These are phyloP conservation scores for Enoplolaimus lenunculus DNA, from an alignment of 2,888 invertebrate genomes.

Conservation along the genomic window DNA sequence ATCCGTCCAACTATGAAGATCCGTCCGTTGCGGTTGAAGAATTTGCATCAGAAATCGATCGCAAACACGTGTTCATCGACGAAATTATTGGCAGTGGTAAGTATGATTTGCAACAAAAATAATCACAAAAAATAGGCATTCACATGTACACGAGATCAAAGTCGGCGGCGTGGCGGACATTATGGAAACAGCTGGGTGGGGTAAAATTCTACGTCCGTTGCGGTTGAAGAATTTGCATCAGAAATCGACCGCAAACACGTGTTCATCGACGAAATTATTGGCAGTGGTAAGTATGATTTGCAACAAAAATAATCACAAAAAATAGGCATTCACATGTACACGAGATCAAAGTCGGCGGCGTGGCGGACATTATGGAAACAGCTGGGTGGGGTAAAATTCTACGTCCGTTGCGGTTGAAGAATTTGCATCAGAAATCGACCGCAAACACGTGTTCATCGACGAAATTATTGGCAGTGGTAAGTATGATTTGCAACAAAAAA, in stretches of 20 bases:
- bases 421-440: constrained; percentile 93
- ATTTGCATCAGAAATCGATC: constrained; percentile 93
- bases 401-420: constrained; percentile 93
- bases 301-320: no score
- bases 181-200: no score
- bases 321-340: no score
- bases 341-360: no score
- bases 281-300: constrained; percentile 63
- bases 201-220: no score
- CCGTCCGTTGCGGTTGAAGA: constrained; percentile 94
- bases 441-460: constrained; percentile 90
- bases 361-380: no score
- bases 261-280: constrained; percentile 94
- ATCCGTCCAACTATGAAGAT: constrained; percentile 98
- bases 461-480: constrained; percentile 85
- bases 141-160: no score
- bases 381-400: no score
- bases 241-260: constrained; percentile 95
- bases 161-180: no score
- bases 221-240: constrained; percentile 87
- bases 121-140: no score
- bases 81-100: constrained; percentile 85
- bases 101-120: no score
- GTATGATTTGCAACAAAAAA: no score
- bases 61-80: constrained; percentile 90